phyloP scores from a whole-genome alignment of 1,140 invertebrate genomes.

The Marisa cornuarietis region DNA sequence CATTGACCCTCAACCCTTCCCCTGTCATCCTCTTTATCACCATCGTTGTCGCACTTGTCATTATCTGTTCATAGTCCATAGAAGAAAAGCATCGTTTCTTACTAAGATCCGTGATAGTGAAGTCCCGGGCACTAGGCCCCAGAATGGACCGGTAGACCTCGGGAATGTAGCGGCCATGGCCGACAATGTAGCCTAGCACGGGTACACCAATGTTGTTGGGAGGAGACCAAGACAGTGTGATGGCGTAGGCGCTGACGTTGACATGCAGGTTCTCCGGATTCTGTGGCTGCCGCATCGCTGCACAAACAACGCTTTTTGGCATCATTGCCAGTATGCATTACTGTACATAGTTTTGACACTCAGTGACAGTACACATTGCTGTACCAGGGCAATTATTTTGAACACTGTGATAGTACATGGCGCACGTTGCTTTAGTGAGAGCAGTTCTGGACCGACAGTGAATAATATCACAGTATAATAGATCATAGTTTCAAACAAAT shows the following conservation, averaged over 20 bases:
- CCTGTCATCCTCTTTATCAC: slow-evolving; percentile 14
- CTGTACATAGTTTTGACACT: not conserved
- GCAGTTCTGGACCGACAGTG: too few species aligned
- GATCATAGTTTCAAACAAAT: too few species aligned
- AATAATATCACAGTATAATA: too few species aligned
- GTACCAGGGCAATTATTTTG: too few species aligned
- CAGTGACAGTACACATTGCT: too few species aligned
- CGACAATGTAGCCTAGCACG: slow-evolving; percentile 88
- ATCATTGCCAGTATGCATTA: not conserved
- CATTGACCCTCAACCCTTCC: slow-evolving; percentile 3
- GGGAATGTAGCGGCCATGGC: slow-evolving; percentile 94
- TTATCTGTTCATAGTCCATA: not conserved
- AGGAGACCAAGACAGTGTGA: slow-evolving; percentile 84
- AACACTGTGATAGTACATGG: too few species aligned
- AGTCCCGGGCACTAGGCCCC: slow-evolving; percentile 82
- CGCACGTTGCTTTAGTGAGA: too few species aligned
- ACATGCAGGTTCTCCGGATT: slow-evolving; percentile 81
- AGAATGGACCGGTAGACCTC: slow-evolving; percentile 84
- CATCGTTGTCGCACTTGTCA: not conserved
- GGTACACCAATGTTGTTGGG: slow-evolving; percentile 76
- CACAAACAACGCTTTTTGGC: not conserved
- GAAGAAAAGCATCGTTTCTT: slow-evolving; percentile 40
- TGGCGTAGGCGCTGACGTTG: slow-evolving; percentile 79
- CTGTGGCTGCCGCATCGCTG: slow-evolving; percentile 83
- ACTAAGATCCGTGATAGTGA: slow-evolving; percentile 83